Base-by-base conservation (phyloP, 2,888 invertebrate species). In the Drosophila meridionalis region DNA sequence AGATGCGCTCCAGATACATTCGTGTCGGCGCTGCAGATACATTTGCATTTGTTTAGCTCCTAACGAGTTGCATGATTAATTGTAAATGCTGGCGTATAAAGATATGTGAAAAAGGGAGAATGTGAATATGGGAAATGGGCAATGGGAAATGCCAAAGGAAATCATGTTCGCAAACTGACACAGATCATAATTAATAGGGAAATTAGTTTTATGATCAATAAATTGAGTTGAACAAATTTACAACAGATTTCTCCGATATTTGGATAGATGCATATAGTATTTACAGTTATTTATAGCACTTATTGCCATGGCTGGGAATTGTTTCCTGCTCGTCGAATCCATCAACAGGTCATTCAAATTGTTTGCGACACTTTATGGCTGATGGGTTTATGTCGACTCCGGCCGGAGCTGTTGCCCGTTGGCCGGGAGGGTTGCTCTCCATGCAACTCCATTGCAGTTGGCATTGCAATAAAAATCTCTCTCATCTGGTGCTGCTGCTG, bases 381-480 rank as follows among this genome's bases (percentile, higher is more conserved):
- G 89, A 88, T 83, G 85, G 82, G 64, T 87, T 85, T 85, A 87
- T 84, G 65, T 71, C 58, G 45, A 50, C 42, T 61, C 66, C 72
- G 64, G 47, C 65, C 47, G 57, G 45, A 56, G 69, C 20, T 4
- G 28, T 4, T n/a, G 34, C 6, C 2, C 7, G 36, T 7, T 11
- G 26, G 53, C 12, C 14, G 36, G 20, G 50, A 9, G 62, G 34
- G 59, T 12, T n/a, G 47, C 28, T 32, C 20, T 34, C 26, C 30
- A 26, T 14, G 50, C 2, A 5, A 32, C 20, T 8, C 20, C 38
- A 55, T 60, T 57, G 45, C 61, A 45, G 45, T 71, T 60, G 67
- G 40, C 40, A 38, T 72, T 71, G 60, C 81, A 72, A 82, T 84
- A 82, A 82, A 82, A 84, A 58, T 58, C 81, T 62, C 38, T 32